phyloP scores from a whole-genome alignment of 2,888 invertebrate genomes.

The Sceliomorpha sp. region DNA sequence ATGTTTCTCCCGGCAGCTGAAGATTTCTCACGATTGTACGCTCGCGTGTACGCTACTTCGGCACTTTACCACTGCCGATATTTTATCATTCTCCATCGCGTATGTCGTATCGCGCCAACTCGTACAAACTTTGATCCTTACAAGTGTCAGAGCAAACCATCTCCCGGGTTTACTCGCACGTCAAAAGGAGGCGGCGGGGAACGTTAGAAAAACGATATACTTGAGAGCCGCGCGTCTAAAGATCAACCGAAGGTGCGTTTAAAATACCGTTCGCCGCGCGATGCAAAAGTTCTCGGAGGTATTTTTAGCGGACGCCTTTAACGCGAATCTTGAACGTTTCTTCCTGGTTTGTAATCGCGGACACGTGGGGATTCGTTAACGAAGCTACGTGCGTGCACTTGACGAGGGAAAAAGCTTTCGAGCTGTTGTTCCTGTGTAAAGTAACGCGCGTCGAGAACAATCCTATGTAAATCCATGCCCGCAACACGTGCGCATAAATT shows the following conservation, averaged over 20 bases:
- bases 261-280: too few species aligned
- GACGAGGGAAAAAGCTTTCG: too few species aligned
- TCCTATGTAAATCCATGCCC: too few species aligned
- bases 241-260: slow-evolving; percentile 4
- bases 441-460: too few species aligned
- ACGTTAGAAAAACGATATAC: slow-evolving; percentile 11
- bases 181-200: slow-evolving; percentile 2
- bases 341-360: too few species aligned
- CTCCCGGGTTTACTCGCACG: neutral
- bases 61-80: slow-evolving; percentile 14
- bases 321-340: too few species aligned
- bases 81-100: slow-evolving; percentile 25
- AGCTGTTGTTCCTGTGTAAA: too few species aligned
- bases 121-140: slow-evolving; percentile 29
- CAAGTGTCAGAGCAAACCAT: slow-evolving; percentile 12
- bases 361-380: too few species aligned
- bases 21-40: slow-evolving; percentile 36
- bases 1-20: slow-evolving; percentile 38
- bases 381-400: too few species aligned
- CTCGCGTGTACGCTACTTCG: slow-evolving; percentile 3
- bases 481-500: too few species aligned
- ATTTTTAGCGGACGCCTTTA: too few species aligned
- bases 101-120: slow-evolving; percentile 17
- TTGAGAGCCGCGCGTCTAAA: neutral
- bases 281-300: too few species aligned